phyloP scores from a whole-genome alignment of 64 coral and sea anemone species.

The Stichodactyla helianthus region DNA sequence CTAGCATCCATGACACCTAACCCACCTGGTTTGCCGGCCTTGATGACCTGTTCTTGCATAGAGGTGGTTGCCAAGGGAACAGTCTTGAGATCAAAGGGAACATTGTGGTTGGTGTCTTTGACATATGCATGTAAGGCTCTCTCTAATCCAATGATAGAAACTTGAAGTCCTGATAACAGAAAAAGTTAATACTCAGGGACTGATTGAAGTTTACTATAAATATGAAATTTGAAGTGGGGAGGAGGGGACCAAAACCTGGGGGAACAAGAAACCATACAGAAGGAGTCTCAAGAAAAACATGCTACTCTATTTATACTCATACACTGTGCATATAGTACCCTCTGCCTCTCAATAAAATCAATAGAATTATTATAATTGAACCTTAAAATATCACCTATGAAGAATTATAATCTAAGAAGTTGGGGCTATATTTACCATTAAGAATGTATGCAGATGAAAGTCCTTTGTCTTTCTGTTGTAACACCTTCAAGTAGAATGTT shows the following conservation, averaged over 20 bases:
- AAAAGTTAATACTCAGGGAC: neutral
- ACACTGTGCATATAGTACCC: too few species aligned
- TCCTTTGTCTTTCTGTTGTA: conserved; percentile 92
- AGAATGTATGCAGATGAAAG: conserved; percentile 94
- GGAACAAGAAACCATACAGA: too few species aligned
- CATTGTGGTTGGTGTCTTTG: conserved; percentile 68
- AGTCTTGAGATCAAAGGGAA: conserved; percentile 97
- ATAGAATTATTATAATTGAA: too few species aligned
- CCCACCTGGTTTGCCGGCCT: conserved; percentile 90
- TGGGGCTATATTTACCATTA: conserved; percentile 51
- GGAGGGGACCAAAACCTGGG: neutral
- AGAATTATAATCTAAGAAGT: too few species aligned
- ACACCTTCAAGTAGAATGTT: conserved; percentile 89
- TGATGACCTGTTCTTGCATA: conserved; percentile 98
- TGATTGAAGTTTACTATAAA: neutral
- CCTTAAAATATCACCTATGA: too few species aligned
- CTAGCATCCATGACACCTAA: neutral
- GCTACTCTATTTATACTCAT: too few species aligned
- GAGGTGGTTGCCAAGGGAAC: conserved; percentile 94
- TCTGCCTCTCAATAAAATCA: too few species aligned
- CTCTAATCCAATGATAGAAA: conserved; percentile 94
- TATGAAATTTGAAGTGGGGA: neutral
- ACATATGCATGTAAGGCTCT: conserved; percentile 95
- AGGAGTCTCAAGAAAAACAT: too few species aligned
- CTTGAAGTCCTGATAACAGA: conserved; percentile 76